Base-by-base conservation (phyloP, 2,888 invertebrate genomes). In the Incurvaria masculella region DNA sequence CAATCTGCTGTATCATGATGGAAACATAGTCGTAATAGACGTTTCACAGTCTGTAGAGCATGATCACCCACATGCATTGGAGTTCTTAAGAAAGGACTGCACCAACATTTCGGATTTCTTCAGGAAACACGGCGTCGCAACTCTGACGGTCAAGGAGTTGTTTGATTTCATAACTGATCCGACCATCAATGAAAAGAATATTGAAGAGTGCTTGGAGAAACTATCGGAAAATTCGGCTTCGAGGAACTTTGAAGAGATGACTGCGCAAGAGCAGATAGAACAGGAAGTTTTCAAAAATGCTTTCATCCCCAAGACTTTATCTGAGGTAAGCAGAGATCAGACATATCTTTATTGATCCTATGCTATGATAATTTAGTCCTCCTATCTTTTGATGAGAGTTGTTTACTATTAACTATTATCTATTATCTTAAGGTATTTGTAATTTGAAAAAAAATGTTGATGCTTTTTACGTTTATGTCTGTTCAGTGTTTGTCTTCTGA, bases 31-130 rank as follows among this genome's bases (percentile, higher is more conserved):
- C 51, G 86, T 98, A 18, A 99, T 99, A 60, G 99, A 99, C 73
- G 98, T 99, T 0, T 97, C 97, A 1, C 99, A 99, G 65, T 91
- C 97, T 0, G 98, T 99, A 0, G 97, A 98, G 69, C 97, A 97
- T 66, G 97, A 98, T 67, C 97, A 99, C 81, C 97, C 97, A 0
- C 88, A 92, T 69, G 93, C 98, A 0, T 83, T 95, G 55, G 93
- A 96, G 53, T 99, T 99, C 68, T 79, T 99, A 43, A 82, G 97
- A 50, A 96, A 92, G 65, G 98, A 99, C 74, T 95, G 97, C 63
- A 89, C 88, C 19, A 99, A 98, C 68, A 87, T 98, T 49, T 81
- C 84, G 55, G 94, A 94, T 51, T 98, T 89, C 75, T 99, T 97
- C 67, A 85, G 87, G 47, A 94, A 91, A 62, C 88, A 88, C 56